Evolutionary conservation across 2,113 vertebrate genomes (phyloP), one percentile per base, ranked within the genome.

Genomic region (Sardina pilchardus): DNA sequence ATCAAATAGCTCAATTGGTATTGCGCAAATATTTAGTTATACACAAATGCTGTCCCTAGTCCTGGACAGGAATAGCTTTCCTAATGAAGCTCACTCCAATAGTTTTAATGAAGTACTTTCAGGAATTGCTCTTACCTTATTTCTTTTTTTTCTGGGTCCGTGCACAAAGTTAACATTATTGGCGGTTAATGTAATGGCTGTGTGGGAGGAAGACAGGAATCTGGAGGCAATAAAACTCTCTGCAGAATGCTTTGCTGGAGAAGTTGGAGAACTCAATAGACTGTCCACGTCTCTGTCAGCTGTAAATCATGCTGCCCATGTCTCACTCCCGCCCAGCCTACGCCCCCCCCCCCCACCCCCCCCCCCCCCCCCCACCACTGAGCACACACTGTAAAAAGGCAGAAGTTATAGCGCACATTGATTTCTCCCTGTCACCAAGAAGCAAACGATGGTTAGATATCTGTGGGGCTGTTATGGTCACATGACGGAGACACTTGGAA

Each of bases 351-450:
- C 24, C n/a, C 10, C 88, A 91, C 92, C 88, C 67, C 67, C 4
- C 2, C 30, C 10, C 30, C 67, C 36, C 30, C 82, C 81, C 24
- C n/a, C 10, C 88, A 91, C 92, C 88, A 34, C 34, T 83, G 88
- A 89, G 89, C 91, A 92, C 90, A 89, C 89, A 86, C 92, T 92
- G 90, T 92, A 92, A 93, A 93, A 93, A 84, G 91, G 88, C 89
- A 93, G 94, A 92, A 75, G 93, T 94, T 94, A 93, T 90, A 87
- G 88, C 89, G 26, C 84, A 84, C 91, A 94, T 94, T 91, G 91
- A 95, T 93, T 81, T 91, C 88, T 85, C 50, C 90, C 85, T 88
- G 86, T 92, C 90, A 91, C 88, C 89, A 93, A 90, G 84, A 93
- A 91, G 92, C 92, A 88, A 88, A 81, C 83, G 85, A 85, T 47